Evolutionary conservation across 2,113 vertebrate genomes (phyloP).

Genomic region (Tauraco erythrolophus): DNA sequence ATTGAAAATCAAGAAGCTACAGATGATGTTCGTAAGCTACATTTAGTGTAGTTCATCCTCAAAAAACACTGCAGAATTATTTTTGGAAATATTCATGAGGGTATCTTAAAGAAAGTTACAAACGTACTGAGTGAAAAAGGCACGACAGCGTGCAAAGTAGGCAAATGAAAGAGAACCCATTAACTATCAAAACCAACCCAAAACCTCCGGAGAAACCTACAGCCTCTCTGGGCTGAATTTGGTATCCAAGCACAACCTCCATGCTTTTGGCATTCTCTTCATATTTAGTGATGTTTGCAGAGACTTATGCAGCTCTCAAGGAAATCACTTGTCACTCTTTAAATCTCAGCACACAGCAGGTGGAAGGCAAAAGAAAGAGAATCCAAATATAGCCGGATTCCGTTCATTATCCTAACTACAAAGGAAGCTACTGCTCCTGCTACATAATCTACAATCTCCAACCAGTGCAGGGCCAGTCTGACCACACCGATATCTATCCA

Average conservation of each 20-base stretch:
- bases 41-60: background rate
- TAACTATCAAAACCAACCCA: background rate
- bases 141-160: accelerated
- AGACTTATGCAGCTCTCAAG: slow-evolving; percentile 25
- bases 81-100: background rate
- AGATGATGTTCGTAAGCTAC: background rate
- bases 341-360: slow-evolving; percentile 36
- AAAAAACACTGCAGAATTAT: background rate
- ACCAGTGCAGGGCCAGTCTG: background rate
- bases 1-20: background rate
- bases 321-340: slow-evolving; percentile 32
- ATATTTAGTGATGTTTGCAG: slow-evolving; percentile 56
- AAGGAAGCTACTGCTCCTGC: slow-evolving; percentile 31
- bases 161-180: background rate
- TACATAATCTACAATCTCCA: background rate
- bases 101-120: background rate
- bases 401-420: slow-evolving; percentile 22
- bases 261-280: slow-evolving; percentile 32
- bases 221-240: background rate
- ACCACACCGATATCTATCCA: background rate
- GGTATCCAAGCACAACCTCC: slow-evolving; percentile 54
- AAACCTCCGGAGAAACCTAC: background rate
- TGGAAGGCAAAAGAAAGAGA: slow-evolving; percentile 43
- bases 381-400: slow-evolving; percentile 60
- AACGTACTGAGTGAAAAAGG: background rate